A percentile compares a stretch with the other conserved stretches of the same genome.
Evolutionary conservation across 1,140 invertebrate species (phyloP).

Genomic region (Magallana angulata): DNA sequence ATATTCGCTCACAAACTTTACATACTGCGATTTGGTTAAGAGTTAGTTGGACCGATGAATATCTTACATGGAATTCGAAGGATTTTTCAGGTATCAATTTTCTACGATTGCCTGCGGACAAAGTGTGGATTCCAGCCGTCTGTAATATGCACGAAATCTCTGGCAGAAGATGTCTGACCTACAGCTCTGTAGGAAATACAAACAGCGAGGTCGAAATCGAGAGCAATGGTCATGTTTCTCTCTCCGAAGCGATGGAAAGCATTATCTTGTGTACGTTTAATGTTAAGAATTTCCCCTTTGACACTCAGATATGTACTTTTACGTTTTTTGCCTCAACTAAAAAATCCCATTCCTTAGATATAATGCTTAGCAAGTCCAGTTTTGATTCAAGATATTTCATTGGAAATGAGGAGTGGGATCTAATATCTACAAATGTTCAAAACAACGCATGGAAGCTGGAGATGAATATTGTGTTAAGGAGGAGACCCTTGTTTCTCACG

Average conservation of each 20-base stretch:
- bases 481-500: too few species aligned
- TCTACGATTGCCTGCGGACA: not conserved
- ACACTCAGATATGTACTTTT: conserved; percentile 37
- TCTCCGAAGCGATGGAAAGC: not conserved
- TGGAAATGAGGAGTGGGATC: too few species aligned
- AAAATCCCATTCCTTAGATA: not conserved
- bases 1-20: too few species aligned
- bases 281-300: conserved; percentile 34
- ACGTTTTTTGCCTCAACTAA: conserved; percentile 7
- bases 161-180: not conserved
- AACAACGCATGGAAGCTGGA: too few species aligned
- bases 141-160: conserved; percentile 6
- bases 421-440: too few species aligned
- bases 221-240: not conserved
- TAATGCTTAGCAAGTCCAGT: too few species aligned
- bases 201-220: not conserved
- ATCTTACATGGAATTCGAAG: not conserved
- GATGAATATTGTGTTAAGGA: too few species aligned
- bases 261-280: not conserved
- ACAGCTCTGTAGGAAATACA: too few species aligned
- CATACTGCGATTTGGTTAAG: too few species aligned
- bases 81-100: conserved; percentile 9
- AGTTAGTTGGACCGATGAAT: too few species aligned
- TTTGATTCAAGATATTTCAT: too few species aligned
- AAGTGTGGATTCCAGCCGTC: conserved; percentile 28